These are phyloP conservation scores for Apostichopus parvimensis DNA, from an alignment of 35 echinoderm and acorn worm genomes.

Conservation along the genomic window DNA sequence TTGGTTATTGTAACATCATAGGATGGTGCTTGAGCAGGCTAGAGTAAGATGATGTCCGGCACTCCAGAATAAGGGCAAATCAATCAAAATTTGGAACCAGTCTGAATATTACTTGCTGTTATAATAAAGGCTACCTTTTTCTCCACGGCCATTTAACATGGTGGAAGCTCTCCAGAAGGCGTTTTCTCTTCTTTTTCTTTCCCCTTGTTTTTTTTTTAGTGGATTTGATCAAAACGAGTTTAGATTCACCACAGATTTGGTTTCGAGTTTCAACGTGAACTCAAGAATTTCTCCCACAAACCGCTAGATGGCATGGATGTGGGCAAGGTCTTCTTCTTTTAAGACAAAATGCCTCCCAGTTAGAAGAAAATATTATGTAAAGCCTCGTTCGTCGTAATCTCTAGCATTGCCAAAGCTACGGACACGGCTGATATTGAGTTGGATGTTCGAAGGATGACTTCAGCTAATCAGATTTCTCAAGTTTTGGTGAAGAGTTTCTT, in stretches of 20 bases:
- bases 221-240: neutral
- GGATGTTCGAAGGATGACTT: neutral
- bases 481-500: too few relatives aligned
- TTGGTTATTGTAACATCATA: conserved; percentile 28
- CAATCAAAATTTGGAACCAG: conserved; percentile 15
- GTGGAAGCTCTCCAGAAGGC: neutral
- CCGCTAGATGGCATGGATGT: neutral
- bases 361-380: neutral
- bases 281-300: neutral
- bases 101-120: neutral
- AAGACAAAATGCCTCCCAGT: neutral
- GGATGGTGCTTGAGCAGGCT: conserved; percentile 38
- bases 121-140: neutral
- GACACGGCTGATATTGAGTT: neutral
- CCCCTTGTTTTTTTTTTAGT: neutral
- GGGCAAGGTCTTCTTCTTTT: neutral
- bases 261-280: neutral
- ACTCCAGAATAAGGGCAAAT: conserved; percentile 34
- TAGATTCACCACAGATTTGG: neutral
- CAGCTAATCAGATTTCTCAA: too few relatives aligned
- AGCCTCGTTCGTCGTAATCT: neutral
- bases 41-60: conserved; percentile 7
- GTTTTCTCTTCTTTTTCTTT: too few relatives aligned
- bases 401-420: neutral
- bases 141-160: conserved; percentile 8